Percentiles rank a stretch among this genome's conserved stretches.
These are phyloP conservation scores for Brachypodius melanocephalos DNA, from an alignment of 2,113 vertebrate species.

Conservation along the genomic window DNA sequence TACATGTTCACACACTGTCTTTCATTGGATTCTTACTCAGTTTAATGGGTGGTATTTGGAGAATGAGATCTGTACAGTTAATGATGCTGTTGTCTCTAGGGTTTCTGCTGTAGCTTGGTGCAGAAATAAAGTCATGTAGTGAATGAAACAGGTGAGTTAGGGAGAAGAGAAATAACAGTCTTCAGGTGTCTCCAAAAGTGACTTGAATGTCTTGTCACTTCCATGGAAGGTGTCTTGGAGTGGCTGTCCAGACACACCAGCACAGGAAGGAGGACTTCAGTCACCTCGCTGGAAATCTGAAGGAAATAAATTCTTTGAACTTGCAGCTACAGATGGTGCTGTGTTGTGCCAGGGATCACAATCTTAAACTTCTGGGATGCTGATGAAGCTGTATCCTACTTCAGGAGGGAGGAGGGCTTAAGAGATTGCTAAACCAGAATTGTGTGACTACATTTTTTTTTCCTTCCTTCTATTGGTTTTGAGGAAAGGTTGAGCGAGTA, in stretches of 20 bases:
- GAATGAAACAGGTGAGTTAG: background rate
- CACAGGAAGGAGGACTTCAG: background rate
- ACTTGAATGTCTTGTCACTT: background rate
- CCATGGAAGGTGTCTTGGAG: background rate
- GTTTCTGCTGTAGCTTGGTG: background rate
- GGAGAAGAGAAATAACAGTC: background rate
- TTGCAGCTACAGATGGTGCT: background rate
- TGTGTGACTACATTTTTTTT: background rate
- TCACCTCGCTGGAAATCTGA: background rate
- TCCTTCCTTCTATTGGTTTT: rapidly evolving
- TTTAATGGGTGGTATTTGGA: background rate
- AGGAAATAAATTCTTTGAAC: background rate
- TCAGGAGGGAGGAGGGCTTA: background rate
- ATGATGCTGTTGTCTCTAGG: background rate
- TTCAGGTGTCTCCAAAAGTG: background rate
- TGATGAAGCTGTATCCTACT: background rate
- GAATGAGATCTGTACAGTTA: background rate
- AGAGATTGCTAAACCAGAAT: background rate
- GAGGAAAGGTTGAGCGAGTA: background rate
- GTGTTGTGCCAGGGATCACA: background rate
- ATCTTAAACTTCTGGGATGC: background rate
- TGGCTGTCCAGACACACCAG: background rate
- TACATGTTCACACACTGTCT: background rate
- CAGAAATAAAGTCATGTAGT: background rate
- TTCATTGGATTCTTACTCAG: background rate